Evolutionary conservation across 2,888 invertebrate species (phyloP), one percentile per base, ranked within the genome.

Genomic region (Rhingia rostrata): DNA sequence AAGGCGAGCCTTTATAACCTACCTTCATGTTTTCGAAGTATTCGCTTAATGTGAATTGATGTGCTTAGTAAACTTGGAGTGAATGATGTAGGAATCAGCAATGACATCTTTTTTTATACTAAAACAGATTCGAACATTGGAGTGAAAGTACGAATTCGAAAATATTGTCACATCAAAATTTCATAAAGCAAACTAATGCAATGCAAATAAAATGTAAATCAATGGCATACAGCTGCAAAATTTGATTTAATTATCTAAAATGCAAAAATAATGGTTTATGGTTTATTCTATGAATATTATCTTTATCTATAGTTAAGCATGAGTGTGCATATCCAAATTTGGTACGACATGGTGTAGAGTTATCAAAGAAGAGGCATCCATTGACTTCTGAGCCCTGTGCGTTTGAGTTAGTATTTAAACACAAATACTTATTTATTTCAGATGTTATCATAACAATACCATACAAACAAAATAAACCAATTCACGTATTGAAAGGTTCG

Each of bases 1-100:
- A 5, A 6, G 10, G n/a, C 4, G 9, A 4, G 30, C 45, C 14
- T 60, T 12, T 39, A 3, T 5, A 49, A 4, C 30, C 10, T 61
- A 82, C 81, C 70, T 77, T 82, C 81, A 82, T 82, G 53, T 66
- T 75, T 77, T 66, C 12, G 53, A 43, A 37, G 49, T 47, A n/a
- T 64, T n/a, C 7, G 45, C 39, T 54, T 82, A 53, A 54, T 72
- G 41, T 54, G 81, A 41, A 54, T 22, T 30, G 51, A 54, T 41
- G 54, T 45, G 35, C 60, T 53, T 47, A 47, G 47, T 60, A 66
- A 77, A 60, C 70, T 54, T 49, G 43, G 39, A 32, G 30, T 60
- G 41, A 77, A 53, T 82, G 81, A 70, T 82, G 60, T 41, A 47
- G 64, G 61, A 10, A 60, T 72, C 47, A 32, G 66, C 35, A 39